Conservation (phyloP, 2,888 invertebrate species). For the Hypsopygia costalis region DNA sequence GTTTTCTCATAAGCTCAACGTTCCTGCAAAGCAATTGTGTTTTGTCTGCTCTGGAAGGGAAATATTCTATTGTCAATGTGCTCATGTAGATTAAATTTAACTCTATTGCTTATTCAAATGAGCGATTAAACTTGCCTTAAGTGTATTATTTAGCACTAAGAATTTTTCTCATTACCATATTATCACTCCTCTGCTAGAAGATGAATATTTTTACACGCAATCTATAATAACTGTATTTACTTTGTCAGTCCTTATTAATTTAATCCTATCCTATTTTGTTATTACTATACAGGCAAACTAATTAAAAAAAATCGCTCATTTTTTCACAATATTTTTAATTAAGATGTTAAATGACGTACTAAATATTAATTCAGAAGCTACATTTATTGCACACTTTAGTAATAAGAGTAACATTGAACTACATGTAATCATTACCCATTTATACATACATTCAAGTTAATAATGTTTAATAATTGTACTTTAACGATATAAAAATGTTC, state of each 20-base stretch:
- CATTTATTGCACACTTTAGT: constrained; percentile 47
- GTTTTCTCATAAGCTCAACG: constrained; percentile 81
- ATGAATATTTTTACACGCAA: no score
- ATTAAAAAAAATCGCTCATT: constrained; percentile 13
- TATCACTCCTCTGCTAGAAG: no score
- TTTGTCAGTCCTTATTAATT: no score
- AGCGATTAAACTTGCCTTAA: constrained; percentile 15
- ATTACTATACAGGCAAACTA: no score
- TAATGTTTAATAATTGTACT: no score
- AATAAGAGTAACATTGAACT: constrained; percentile 14
- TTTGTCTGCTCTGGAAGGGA: constrained; percentile 81
- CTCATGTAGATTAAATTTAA: background rate
- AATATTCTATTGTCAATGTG: constrained; percentile 20
- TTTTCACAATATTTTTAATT: background rate
- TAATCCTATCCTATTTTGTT: no score
- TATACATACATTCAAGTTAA: constrained; percentile 21
- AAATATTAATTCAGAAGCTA: constrained; percentile 17
- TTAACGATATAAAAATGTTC: no score
- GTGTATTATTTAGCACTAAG: no score
- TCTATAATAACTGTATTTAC: no score
- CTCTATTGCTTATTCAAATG: no score
- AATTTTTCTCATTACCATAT: no score
- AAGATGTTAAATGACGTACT: constrained; percentile 2
- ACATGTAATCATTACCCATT: constrained; percentile 52
- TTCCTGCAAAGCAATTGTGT: constrained; percentile 82